Evolutionary conservation across 2,113 vertebrate genomes (phyloP), one percentile per base, ranked within the genome.

Genomic region (Orycteropus afer): DNA sequence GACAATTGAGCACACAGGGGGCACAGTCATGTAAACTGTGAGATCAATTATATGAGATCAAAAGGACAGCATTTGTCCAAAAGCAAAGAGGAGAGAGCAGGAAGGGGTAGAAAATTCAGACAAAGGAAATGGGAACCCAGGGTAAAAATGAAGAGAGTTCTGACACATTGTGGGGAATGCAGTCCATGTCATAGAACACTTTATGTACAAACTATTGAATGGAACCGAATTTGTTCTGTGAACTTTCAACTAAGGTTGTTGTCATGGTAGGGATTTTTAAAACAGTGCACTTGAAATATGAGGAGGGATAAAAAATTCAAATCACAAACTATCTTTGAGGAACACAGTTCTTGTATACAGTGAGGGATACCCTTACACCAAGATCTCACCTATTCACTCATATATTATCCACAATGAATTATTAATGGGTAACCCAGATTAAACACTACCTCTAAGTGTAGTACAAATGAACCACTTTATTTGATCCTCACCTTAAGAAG

Each of bases 241-340:
- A n/a, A n/a, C n/a, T n/a, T n/a, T n/a, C n/a, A n/a, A n/a, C n/a
- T n/a, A n/a, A n/a, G 25, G 17, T 11, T 61, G 51, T 80, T 89
- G 59, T 65, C 88, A 92, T 40, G 86, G 53, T 23, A 77, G 45
- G 49, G 25, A 73, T 40, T 86, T 96, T 93, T 40, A 53, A 76
- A 76, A 47, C 27, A 63, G 15, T 53, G 51, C 32, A 67, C 29
- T 86, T 93, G 37, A 94, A 84, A 83, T 65, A 74, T 22, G 49
- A 93, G 57, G 42, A 53, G 37, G 14, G 27, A 74, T 79, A 25
- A 25, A 91, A 85, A 74, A n/a, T 47, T 86, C 20, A 47, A 87
- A 45, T 82, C 25, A 42, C 37, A 5, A 7, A 9, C 11, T 32
- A 34, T 85, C 81, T 86, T 92, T 81, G n/a, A 79, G 69, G 55